Evolutionary conservation across 1,140 invertebrate genomes (phyloP), one percentile per base, ranked within the genome.

Genomic region (Drosophila grimshawi): DNA sequence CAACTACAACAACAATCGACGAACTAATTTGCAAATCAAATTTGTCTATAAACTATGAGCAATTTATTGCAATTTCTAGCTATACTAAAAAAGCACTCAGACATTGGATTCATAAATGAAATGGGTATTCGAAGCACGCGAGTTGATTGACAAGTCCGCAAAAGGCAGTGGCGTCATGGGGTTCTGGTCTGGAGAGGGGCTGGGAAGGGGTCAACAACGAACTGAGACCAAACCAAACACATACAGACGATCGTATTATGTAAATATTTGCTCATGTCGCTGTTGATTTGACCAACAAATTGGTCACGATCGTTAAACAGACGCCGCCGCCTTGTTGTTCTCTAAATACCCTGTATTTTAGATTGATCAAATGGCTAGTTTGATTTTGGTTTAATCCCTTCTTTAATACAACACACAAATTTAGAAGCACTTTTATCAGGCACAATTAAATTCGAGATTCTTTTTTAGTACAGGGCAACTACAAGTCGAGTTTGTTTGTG

Each of bases 251-350:
- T 81, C 68, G 76, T 75, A 71, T 70, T 75, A 76, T 75, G 83
- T 85, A 88, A 88, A 88, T 88, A 88, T 88, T 89, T 83, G 83
- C 83, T 65, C 49, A 43, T 65, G 80, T 59, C 77, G 80, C 52
- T 76, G 80, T 81, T 78, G 78, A 76, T 67, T 80, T 86, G 83
- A 89, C 85, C 83, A 88, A 88, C 80, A 83, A 86, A 88, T 88
- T 86, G 83, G 83, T 89, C 85, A 88, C 83, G 83, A 89, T 88
- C 85, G 83, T 83, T 83, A 89, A 88, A 81, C 85, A 88, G 80
- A 75, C 76, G 82, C 80, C 80, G 53, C 32, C 5, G 52, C 19
- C 19, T 76, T 29, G 65, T 59, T 41, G 59, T 48, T 29, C 52
- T 55, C 48, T 41, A 35, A 48, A 35, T 49, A 53, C 51, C 51